Conservation (phyloP, 2,113 vertebrate genomes). For the Microcebus murinus region DNA sequence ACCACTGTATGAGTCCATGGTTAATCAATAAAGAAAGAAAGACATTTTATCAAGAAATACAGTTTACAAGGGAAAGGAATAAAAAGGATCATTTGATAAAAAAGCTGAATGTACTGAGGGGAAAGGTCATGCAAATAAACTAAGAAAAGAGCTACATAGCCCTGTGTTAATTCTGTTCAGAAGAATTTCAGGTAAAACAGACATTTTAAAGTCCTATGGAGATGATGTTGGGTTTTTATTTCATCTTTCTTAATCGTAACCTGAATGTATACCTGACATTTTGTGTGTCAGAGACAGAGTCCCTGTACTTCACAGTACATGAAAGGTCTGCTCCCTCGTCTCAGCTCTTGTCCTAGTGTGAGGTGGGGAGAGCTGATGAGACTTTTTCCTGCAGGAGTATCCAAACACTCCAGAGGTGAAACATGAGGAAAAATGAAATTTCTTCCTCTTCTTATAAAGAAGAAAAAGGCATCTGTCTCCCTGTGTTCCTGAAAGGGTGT, state of each 20-base stretch:
- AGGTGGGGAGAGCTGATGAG: background rate
- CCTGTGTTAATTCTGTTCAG: background rate
- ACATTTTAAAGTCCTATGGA: background rate
- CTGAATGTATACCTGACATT: background rate
- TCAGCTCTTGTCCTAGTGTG: background rate
- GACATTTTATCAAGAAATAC: background rate
- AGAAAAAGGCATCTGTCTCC: background rate
- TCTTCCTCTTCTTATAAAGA: background rate
- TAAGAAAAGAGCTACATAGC: too few species aligned
- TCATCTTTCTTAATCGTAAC: background rate
- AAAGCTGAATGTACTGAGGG: background rate
- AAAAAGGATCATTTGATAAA: background rate
- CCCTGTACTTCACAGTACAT: background rate
- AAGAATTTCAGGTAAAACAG: background rate
- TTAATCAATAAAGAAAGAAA: background rate
- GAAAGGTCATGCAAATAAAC: background rate
- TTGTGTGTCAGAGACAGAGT: background rate
- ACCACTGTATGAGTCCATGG: background rate
- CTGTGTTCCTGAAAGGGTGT: background rate
- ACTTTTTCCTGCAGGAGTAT: background rate
- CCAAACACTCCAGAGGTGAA: background rate
- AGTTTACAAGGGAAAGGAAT: background rate
- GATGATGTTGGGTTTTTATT: background rate
- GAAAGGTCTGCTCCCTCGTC: background rate
- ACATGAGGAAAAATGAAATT: background rate